phyloP scores from a whole-genome alignment of 2,113 vertebrate species.

The Suricata suricatta region DNA sequence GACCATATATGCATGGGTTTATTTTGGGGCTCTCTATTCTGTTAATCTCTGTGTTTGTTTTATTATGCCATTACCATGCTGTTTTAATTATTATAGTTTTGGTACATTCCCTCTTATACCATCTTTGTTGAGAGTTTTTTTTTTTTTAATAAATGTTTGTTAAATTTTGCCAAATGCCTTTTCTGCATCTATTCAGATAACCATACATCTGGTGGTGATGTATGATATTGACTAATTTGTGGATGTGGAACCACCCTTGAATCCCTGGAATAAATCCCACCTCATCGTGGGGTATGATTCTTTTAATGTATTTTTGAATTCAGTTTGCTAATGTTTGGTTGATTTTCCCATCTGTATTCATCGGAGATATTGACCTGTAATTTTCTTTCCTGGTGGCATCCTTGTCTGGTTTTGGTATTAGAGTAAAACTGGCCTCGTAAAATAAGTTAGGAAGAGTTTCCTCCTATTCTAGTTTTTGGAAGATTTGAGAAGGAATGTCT shows the following conservation, averaged over 20 bases:
- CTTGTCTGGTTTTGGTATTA: neutral
- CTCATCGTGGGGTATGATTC: neutral
- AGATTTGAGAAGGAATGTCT: neutral
- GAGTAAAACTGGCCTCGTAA: neutral
- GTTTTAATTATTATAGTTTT: neutral
- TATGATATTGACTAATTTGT: neutral
- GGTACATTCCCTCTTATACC: neutral
- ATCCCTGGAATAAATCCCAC: neutral
- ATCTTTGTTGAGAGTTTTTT: neutral
- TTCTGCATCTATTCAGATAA: neutral
- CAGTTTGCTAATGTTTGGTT: neutral
- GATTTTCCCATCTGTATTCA: neutral
- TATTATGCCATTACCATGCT: neutral
- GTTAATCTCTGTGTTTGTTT: neutral
- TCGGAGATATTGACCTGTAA: neutral
- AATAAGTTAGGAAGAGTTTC: neutral
- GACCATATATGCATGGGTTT: neutral
- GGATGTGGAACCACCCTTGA: neutral
- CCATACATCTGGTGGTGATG: neutral
- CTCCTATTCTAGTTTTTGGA: neutral
- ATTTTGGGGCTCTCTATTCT: neutral
- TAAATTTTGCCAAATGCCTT: neutral
- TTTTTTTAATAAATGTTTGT: neutral
- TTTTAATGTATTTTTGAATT: neutral
- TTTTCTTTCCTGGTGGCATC: neutral